phyloP scores from a whole-genome alignment of 2,888 invertebrate species.

The Ptychoptera albimana region DNA sequence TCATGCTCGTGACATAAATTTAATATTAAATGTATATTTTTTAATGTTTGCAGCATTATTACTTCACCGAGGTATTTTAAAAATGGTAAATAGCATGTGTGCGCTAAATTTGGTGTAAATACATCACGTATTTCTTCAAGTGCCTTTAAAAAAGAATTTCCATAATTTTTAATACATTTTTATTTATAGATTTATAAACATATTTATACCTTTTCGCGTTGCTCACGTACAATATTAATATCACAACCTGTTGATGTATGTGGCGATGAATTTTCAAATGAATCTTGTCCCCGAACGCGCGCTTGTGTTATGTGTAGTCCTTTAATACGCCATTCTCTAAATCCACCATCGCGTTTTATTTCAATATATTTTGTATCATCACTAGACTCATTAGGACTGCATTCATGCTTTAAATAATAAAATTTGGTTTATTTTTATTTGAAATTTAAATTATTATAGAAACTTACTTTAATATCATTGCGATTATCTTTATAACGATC shows the following conservation, averaged over 20 bases:
- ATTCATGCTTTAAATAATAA: not conserved
- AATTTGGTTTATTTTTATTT: not conserved
- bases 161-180: constrained; percentile 19
- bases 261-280: constrained; percentile 45
- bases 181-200: not conserved
- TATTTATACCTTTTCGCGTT: constrained; percentile 13
- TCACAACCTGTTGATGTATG: constrained; percentile 19
- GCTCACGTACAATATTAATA: constrained; percentile 18
- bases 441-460: too few species aligned
- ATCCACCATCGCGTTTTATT: constrained; percentile 41
- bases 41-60: constrained; percentile 52
- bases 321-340: constrained; percentile 41
- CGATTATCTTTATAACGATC: constrained; percentile 13
- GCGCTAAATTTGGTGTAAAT: constrained; percentile 73
- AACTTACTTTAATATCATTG: too few species aligned
- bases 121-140: constrained; percentile 66
- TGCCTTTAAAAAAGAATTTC: constrained; percentile 23
- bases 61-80: constrained; percentile 54
- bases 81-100: constrained; percentile 63
- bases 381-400: not conserved
- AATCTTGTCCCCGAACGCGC: constrained; percentile 30
- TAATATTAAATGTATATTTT: constrained; percentile 62
- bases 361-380: constrained; percentile 34
- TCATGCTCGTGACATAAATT: constrained; percentile 63
- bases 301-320: constrained; percentile 33